A percentile compares a stretch with the other conserved stretches of the same genome.
These are phyloP conservation scores for Melieria picta DNA, from an alignment of 2,888 invertebrate genomes.

Conservation along the genomic window DNA sequence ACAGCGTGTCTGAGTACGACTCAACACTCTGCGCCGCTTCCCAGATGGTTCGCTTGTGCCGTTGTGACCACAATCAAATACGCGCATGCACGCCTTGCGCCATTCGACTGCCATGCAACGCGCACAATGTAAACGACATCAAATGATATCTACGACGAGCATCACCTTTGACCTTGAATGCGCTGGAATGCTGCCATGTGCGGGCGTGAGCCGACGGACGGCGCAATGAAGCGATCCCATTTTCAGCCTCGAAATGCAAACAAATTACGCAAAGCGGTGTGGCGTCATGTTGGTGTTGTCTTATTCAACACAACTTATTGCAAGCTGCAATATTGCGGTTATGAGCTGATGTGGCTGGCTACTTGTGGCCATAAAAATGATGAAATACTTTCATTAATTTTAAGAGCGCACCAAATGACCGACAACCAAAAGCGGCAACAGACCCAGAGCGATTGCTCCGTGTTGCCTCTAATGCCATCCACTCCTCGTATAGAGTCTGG, in stretches of 20 bases:
- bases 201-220: no score
- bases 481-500: no score
- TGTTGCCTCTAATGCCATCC: no score
- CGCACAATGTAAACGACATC: constrained; percentile 6
- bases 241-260: neutral
- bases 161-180: constrained; percentile 25
- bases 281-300: neutral
- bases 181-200: neutral
- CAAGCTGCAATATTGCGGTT: neutral
- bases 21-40: no score
- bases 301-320: neutral
- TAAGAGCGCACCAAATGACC: constrained; percentile 5
- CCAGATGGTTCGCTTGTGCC: neutral
- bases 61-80: neutral
- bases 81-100: neutral
- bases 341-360: neutral
- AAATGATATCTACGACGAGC: constrained; percentile 27
- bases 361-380: constrained; percentile 24
- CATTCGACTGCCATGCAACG: neutral
- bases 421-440: neutral
- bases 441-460: no score
- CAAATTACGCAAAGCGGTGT: neutral
- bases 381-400: constrained; percentile 30
- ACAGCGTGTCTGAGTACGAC: neutral
- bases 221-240: no score